Evolutionary conservation across 2,888 invertebrate genomes (phyloP), one percentile per base, ranked within the genome.

Genomic region (Campopleginae sp.): DNA sequence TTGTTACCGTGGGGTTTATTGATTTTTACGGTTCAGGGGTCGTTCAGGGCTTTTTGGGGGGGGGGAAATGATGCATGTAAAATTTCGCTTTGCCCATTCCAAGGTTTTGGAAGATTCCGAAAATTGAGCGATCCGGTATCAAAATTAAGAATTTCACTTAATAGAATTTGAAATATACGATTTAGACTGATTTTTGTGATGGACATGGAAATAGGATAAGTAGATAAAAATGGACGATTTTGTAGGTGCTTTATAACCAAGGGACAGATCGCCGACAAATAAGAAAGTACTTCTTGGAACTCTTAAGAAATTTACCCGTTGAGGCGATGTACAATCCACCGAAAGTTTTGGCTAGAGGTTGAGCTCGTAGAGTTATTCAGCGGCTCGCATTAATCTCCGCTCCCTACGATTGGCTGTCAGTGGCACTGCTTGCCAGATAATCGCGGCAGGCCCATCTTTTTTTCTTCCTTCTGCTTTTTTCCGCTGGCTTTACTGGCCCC

Each of bases 381-480:
- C 76, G 82, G 84, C 81, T 86, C 76, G 84, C 87, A 89, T 89
- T 89, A 89, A 89, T 89, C 88, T 89, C 87, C 82, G 61, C 76
- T 78, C 76, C 78, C 84, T 72, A 82, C 89, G 88, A 89, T 89
- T 88, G 89, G 84, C 87, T 88, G 88, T 89, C 88, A 86, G 85
- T 85, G 87, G 84, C 86, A 88, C 80, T 85, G 83, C 86, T 82
- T 46, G 80, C 84, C 86, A 84, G 85, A 87, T 87, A 82, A 86
- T 87, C 82, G 86, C 81, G 75, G 84, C 86, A 86, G 87, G 86
- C 85, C 86, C 88, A 80, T 87, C 84, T 74, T 63, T 66, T 38
- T 83, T 75, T 86, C 61, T 44, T 42, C 27, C 33, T 65, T 71
- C 61, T 76, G 54, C 82, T 66, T 77, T 68, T 80, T 44, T 72